Base-by-base conservation (phyloP, 2,888 invertebrate genomes). In the Lasioglossum calceatum region DNA sequence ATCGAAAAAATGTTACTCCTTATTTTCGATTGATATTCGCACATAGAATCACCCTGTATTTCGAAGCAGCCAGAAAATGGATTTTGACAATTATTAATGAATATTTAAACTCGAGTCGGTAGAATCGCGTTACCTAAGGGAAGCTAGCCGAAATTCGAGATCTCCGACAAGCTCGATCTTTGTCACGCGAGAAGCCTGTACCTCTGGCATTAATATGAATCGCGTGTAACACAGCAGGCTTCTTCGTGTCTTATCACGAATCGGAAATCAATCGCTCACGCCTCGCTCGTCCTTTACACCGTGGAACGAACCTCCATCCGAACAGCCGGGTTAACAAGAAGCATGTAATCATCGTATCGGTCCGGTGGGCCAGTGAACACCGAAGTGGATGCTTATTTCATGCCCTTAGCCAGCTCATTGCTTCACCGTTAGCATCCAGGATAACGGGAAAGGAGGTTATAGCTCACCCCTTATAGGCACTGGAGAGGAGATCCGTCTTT, bases 401-500 rank as follows among this genome's bases (percentile, higher is more conserved):
- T 79, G 85, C 80, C 77, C 86, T 80, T 75, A 80, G 39, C 42
- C 82, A 58, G 75, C 85, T 80, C 78, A 75, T 82, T 87, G 79
- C 80, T 44, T 39, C 36, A 7, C 74, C 32, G 27, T 58, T 78
- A 64, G 10, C 72, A 73, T 19, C 67, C 39, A 8, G 79, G 39
- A 50, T 54, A 61, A 61, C 72, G 42, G 19, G 54, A 58, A 58
- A 58, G 23, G 54, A 23, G 54, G 8, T 8, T 54, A 54, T n/a
- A n/a, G 10, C 10, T 3, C 3, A n/a, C n/a, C 58, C n/a, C n/a
- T 58, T 12, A 12, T n/a, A 58, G 58, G 58, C n/a, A 12, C 58
- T n/a, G 3, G 3, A n/a, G 58, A 58, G 61, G 61, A 10, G 50
- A 36, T 70, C 72, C 87, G 90, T 90, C 88, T 89, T 90, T 90